Evolutionary conservation across 2,888 invertebrate species (phyloP).

Genomic region (Griposia aprilina): DNA sequence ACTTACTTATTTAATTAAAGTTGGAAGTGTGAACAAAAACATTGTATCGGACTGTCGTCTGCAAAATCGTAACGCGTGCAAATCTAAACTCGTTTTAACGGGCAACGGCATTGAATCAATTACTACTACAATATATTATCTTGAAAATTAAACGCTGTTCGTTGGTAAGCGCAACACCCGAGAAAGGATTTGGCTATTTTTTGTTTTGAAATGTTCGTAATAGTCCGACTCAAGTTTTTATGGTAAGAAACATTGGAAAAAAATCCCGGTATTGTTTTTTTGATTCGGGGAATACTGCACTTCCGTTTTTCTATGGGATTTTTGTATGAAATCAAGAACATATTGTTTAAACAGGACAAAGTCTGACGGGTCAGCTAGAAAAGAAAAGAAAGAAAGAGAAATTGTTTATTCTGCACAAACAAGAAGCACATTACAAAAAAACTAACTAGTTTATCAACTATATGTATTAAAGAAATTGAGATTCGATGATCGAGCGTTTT

Average conservation of each 20-base stretch:
- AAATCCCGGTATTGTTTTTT: not conserved
- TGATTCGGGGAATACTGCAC: not conserved
- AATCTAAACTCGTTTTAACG: conserved; percentile 24
- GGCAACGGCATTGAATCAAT: conserved; percentile 16
- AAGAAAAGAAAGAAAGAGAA: too few relatives aligned
- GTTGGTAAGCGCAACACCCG: not conserved
- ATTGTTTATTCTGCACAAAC: too few relatives aligned
- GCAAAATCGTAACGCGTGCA: conserved; percentile 27
- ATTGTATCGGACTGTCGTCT: not conserved
- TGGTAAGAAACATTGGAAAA: not conserved
- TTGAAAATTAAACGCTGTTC: not conserved
- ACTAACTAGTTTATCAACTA: not conserved
- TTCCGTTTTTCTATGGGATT: not conserved
- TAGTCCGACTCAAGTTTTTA: not conserved
- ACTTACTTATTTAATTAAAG: too few relatives aligned
- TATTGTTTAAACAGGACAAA: not conserved
- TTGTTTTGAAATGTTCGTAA: not conserved
- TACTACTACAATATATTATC: not conserved
- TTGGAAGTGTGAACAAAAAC: not conserved
- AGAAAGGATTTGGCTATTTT: not conserved
- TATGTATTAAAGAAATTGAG: not conserved
- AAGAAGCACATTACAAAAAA: too few relatives aligned
- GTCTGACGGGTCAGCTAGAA: not conserved
- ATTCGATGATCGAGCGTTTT: not conserved
- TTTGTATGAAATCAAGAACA: not conserved